phyloP scores from a whole-genome alignment of 2,113 vertebrate species.

The Anoplopoma fimbria region DNA sequence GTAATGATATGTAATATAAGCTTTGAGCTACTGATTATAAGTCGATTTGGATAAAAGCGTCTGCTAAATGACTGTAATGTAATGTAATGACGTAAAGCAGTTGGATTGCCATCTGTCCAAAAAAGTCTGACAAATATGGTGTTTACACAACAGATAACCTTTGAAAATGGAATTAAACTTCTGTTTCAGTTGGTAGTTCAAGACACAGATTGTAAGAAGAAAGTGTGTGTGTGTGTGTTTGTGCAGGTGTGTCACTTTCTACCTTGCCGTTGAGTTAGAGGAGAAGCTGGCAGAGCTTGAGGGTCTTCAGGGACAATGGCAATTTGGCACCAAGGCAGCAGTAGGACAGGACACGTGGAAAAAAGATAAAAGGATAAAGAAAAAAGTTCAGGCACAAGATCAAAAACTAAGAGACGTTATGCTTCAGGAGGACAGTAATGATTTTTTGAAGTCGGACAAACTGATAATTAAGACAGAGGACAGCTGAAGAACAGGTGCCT shows the following conservation, averaged over 20 bases:
- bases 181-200: neutral
- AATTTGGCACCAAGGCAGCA: slow-evolving; percentile 19
- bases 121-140: neutral
- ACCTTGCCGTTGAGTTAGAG: slow-evolving; percentile 79
- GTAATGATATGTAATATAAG: too few species aligned
- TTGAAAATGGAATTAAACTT: neutral
- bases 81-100: too few species aligned
- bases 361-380: neutral
- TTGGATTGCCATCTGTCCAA: neutral
- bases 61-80: too few species aligned
- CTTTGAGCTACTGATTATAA: too few species aligned
- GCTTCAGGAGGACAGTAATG: neutral
- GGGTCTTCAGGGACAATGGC: slow-evolving; percentile 72
- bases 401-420: neutral
- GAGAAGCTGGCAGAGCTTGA: slow-evolving; percentile 84
- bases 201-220: neutral
- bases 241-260: slow-evolving; percentile 12
- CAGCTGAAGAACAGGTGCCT: slow-evolving; percentile 13
- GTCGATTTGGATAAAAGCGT: too few species aligned
- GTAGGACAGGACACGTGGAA: slow-evolving; percentile 30
- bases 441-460: neutral
- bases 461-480: neutral
- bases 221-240: slow-evolving; percentile 15
- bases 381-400: slow-evolving; percentile 24
- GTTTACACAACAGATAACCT: neutral